These are phyloP conservation scores for Empis stercorea DNA, from an alignment of 2,888 invertebrate genomes.

Conservation along the genomic window DNA sequence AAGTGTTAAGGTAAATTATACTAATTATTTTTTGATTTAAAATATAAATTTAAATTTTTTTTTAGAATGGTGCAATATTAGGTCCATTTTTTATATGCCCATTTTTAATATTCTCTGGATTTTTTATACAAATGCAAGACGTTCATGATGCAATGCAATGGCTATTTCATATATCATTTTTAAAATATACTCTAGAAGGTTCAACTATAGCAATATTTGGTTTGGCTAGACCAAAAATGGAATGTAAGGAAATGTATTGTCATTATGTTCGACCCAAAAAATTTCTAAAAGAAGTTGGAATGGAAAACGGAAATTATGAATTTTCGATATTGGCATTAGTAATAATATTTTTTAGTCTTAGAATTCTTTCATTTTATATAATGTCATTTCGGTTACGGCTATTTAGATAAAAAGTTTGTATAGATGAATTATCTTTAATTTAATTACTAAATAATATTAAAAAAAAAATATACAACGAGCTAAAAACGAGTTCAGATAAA, in stretches of 20 bases:
- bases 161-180: conserved; percentile 78
- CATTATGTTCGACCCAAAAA: conserved; percentile 55
- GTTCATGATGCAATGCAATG: conserved; percentile 66
- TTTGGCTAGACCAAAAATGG: conserved; percentile 57
- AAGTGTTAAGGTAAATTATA: conserved; percentile 51
- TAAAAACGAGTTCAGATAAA: too few relatives aligned
- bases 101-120: conserved; percentile 83
- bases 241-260: conserved; percentile 64
- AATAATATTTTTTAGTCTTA: conserved; percentile 46
- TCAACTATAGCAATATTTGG: conserved; percentile 71
- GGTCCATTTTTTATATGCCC: conserved; percentile 82
- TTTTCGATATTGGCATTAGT: conserved; percentile 52
- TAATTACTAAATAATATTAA: too few relatives aligned
- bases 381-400: conserved; percentile 50
- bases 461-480: too few relatives aligned
- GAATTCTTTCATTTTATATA: conserved; percentile 51
- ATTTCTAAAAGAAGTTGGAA: conserved; percentile 63
- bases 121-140: conserved; percentile 74
- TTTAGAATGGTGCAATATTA: conserved; percentile 76
- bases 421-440: not conserved
- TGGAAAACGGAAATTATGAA: conserved; percentile 52
- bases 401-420: conserved; percentile 24
- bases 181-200: conserved; percentile 81
- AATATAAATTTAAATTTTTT: conserved; percentile 15
- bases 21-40: not conserved